Percentiles rank a stretch among this genome's conserved stretches.
Evolutionary conservation across 1,140 invertebrate genomes (phyloP).

Genomic region (Phymorhynchus buccinoides): DNA sequence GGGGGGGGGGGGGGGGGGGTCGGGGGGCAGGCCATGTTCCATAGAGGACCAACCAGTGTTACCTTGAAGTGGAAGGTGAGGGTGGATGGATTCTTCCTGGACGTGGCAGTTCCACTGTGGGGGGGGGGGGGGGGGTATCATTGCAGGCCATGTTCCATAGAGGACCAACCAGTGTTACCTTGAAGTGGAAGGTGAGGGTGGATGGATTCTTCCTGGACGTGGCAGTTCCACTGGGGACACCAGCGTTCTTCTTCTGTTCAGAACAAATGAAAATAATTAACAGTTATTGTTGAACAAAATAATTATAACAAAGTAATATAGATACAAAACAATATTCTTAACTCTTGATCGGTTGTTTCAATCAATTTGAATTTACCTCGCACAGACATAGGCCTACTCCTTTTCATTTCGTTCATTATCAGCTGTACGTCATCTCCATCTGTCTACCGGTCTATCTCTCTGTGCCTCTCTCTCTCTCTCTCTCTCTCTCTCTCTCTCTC

Average conservation of each 20-base stretch:
- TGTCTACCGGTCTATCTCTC: background rate
- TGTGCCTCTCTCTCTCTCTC: background rate
- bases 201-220: constrained; percentile 52
- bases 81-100: background rate
- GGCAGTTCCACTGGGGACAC: background rate
- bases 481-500: background rate
- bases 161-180: no score
- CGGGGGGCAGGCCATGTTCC: no score
- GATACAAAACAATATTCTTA: no score
- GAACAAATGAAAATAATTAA: background rate
- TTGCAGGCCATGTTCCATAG: no score
- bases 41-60: no score
- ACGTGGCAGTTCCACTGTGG: no score
- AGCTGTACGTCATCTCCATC: background rate
- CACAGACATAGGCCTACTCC: background rate
- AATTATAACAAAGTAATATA: no score
- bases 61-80: background rate
- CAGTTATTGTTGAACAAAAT: no score
- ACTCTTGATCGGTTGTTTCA: no score
- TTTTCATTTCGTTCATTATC: background rate
- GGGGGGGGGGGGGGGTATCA: no score
- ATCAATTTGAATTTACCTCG: background rate
- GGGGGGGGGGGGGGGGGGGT: no score
- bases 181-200: constrained; percentile 64
- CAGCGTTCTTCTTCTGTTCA: constrained; percentile 5